Conservation (phyloP, 2,113 vertebrate species). For the Ranitomeya variabilis region DNA sequence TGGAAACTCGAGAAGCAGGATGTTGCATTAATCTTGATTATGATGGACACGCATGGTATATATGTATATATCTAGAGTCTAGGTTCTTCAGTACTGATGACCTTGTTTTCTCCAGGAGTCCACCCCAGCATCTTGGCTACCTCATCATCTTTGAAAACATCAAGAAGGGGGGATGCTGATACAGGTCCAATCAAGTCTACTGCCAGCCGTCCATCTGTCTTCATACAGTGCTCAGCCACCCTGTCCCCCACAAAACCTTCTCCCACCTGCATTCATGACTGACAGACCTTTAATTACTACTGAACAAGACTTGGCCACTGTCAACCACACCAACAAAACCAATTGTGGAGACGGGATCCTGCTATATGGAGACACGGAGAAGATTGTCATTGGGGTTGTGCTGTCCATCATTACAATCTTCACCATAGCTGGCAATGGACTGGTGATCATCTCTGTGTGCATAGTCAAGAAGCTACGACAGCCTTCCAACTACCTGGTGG, state of each 20-base stretch:
- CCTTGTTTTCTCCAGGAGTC: constrained; percentile 4
- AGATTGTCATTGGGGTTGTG: constrained; percentile 73
- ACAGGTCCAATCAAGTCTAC: constrained; percentile 57
- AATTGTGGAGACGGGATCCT: constrained; percentile 73
- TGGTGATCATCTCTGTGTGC: constrained; percentile 79
- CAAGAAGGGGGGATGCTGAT: constrained; percentile 65
- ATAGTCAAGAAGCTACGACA: constrained; percentile 79
- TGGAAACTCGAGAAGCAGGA: background rate
- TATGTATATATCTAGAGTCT: background rate
- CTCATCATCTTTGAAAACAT: background rate
- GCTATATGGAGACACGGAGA: constrained; percentile 73
- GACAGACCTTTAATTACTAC: constrained; percentile 62
- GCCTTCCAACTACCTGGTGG: constrained; percentile 80
- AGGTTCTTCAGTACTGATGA: background rate
- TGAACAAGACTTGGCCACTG: constrained; percentile 59
- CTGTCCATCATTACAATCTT: constrained; percentile 75
- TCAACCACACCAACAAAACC: constrained; percentile 66
- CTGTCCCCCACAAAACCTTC: constrained; percentile 52
- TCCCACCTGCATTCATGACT: constrained; percentile 68
- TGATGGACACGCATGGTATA: background rate
- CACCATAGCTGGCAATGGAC: constrained; percentile 73
- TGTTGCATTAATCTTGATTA: background rate
- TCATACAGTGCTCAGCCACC: constrained; percentile 60
- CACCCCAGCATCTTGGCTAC: background rate
- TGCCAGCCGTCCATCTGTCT: constrained; percentile 62